These are phyloP conservation scores for Ophiodon elongatus DNA, from an alignment of 2,113 vertebrate species.

Conservation along the genomic window DNA sequence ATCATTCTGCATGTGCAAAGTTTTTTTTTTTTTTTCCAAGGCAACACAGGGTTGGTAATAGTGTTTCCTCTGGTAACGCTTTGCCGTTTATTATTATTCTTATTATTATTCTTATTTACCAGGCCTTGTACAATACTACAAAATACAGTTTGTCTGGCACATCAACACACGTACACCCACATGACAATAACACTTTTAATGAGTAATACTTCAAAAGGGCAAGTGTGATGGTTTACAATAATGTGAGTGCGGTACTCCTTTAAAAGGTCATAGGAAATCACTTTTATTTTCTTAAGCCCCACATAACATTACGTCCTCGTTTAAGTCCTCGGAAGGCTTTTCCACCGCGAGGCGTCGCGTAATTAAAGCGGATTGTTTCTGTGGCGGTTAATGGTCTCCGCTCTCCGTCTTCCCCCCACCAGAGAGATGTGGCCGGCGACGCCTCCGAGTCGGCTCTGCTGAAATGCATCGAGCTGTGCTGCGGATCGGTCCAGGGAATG, in stretches of 20 bases:
- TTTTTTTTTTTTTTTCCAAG: too few relatives aligned
- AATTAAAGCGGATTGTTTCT: neutral
- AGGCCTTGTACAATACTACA: too few relatives aligned
- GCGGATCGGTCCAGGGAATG: constrained; percentile 91
- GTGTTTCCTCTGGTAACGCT: too few relatives aligned
- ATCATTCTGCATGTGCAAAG: too few relatives aligned
- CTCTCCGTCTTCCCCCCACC: neutral
- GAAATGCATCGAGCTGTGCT: constrained; percentile 95
- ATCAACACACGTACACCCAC: neutral
- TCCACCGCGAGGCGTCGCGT: neutral
- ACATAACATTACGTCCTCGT: neutral
- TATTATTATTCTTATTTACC: too few relatives aligned
- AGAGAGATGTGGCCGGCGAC: constrained; percentile 93
- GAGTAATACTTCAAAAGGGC: too few relatives aligned
- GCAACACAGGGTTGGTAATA: too few relatives aligned
- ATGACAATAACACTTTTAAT: neutral
- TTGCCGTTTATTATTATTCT: too few relatives aligned
- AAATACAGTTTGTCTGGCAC: too few relatives aligned
- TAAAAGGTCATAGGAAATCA: neutral
- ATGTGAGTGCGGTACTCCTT: neutral
- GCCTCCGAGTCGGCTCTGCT: constrained; percentile 94
- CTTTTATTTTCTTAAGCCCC: neutral
- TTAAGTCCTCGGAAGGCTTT: neutral
- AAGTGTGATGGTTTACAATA: too few relatives aligned
- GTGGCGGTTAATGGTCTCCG: neutral